phyloP scores from a whole-genome alignment of 2,113 vertebrate species.

The Stictonetta naevosa region DNA sequence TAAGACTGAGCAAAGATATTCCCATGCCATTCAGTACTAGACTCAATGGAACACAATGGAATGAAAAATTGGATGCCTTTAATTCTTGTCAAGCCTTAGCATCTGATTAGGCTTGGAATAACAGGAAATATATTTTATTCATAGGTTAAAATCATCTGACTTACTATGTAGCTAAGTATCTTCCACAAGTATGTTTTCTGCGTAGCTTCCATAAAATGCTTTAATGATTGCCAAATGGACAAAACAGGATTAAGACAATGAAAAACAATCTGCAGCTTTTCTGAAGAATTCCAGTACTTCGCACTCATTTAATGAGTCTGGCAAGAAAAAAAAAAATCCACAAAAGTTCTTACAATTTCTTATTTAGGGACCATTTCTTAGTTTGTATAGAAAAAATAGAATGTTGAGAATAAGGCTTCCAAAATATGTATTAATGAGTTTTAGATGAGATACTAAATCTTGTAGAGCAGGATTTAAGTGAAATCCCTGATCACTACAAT shows the following conservation, averaged over 20 bases:
- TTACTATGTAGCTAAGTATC: not conserved
- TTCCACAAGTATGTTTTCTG: not conserved
- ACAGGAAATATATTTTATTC: not conserved
- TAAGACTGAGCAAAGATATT: not conserved
- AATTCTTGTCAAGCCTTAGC: not conserved
- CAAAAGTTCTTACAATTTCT: not conserved
- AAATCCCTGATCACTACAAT: not conserved
- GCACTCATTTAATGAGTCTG: not conserved
- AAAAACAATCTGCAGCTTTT: not conserved
- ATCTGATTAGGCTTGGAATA: not conserved
- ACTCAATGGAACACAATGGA: not conserved
- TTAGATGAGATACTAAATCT: not conserved
- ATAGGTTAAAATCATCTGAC: not conserved
- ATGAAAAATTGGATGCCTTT: not conserved
- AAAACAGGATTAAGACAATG: not conserved
- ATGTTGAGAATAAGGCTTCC: not conserved
- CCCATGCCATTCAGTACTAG: not conserved
- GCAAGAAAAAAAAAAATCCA: not conserved
- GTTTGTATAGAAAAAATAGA: not conserved
- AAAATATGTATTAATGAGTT: not conserved
- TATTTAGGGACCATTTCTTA: not conserved
- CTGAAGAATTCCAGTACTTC: not conserved
- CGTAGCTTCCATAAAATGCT: not conserved
- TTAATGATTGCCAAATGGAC: not conserved
- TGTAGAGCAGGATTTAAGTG: not conserved